These are phyloP conservation scores for Thymelicus acteon DNA, from an alignment of 2,888 invertebrate species.

Conservation along the genomic window DNA sequence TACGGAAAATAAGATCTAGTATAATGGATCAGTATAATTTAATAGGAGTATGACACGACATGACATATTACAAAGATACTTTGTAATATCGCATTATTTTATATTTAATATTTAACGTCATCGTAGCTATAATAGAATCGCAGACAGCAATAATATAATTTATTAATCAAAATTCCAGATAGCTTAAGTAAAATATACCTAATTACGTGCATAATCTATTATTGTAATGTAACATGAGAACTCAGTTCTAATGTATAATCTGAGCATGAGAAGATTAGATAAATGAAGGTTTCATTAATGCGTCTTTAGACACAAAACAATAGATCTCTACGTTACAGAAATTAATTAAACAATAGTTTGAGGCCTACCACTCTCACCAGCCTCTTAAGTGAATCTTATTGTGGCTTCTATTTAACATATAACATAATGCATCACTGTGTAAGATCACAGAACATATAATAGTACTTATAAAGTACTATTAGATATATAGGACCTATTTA, in stretches of 20 bases:
- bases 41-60: too few relatives aligned
- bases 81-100: neutral
- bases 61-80: too few relatives aligned
- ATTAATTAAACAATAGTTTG: slow-evolving; percentile 29
- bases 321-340: slow-evolving; percentile 13
- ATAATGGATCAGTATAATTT: too few relatives aligned
- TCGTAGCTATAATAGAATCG: too few relatives aligned
- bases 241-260: too few relatives aligned
- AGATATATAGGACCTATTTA: too few relatives aligned
- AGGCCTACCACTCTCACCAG: neutral
- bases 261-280: slow-evolving; percentile 24
- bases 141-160: slow-evolving; percentile 1
- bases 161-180: slow-evolving; percentile 23
- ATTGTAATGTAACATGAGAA: slow-evolving; percentile 6
- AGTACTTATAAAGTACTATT: too few relatives aligned
- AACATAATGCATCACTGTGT: neutral
- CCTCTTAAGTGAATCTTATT: neutral
- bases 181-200: neutral
- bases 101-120: too few relatives aligned
- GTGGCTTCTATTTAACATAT: neutral
- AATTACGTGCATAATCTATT: slow-evolving; percentile 14
- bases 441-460: too few relatives aligned
- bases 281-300: slow-evolving; percentile 32
- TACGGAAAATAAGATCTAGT: too few relatives aligned
- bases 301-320: slow-evolving; percentile 1